phyloP scores from a whole-genome alignment of 2,888 invertebrate species.

The Drosophila nr. perissopoda region DNA sequence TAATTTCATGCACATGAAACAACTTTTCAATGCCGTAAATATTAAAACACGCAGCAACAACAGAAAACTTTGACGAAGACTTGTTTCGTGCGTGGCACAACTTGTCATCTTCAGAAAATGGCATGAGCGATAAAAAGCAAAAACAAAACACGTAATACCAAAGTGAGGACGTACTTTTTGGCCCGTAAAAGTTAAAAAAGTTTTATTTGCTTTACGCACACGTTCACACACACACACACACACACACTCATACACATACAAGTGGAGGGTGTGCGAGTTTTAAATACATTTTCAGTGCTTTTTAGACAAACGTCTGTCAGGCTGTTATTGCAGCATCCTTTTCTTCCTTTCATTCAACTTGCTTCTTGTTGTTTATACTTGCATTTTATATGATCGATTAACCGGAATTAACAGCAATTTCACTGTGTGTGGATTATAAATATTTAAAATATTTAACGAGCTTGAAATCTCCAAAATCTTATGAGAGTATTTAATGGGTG shows the following conservation, averaged over 20 bases:
- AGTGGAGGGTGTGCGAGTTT: not conserved
- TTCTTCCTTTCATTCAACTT: conserved; percentile 12
- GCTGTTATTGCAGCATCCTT: conserved; percentile 22
- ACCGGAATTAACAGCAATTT: conserved; percentile 8
- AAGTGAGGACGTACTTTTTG: conserved; percentile 23
- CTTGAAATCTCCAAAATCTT: not conserved
- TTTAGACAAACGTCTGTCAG: conserved; percentile 51
- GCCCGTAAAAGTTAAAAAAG: conserved; percentile 44
- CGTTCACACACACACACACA: conserved; percentile 14
- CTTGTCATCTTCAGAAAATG: conserved; percentile 73
- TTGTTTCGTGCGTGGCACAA: conserved; percentile 52
- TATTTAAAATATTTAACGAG: not conserved
- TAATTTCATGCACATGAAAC: conserved; percentile 28
- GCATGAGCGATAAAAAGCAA: conserved; percentile 36
- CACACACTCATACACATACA: not conserved
- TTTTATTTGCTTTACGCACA: conserved; percentile 40
- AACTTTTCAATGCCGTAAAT: conserved; percentile 38
- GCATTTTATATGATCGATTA: conserved; percentile 12
- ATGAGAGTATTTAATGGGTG: not conserved
- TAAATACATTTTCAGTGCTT: conserved; percentile 23
- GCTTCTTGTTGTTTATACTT: not conserved
- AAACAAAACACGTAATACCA: conserved; percentile 15
- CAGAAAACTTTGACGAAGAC: conserved; percentile 25
- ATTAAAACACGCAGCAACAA: conserved; percentile 21
- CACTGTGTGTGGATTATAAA: not conserved